Evolutionary conservation across 2,888 invertebrate species (phyloP).

Genomic region (Pyrocoelia pectoralis): DNA sequence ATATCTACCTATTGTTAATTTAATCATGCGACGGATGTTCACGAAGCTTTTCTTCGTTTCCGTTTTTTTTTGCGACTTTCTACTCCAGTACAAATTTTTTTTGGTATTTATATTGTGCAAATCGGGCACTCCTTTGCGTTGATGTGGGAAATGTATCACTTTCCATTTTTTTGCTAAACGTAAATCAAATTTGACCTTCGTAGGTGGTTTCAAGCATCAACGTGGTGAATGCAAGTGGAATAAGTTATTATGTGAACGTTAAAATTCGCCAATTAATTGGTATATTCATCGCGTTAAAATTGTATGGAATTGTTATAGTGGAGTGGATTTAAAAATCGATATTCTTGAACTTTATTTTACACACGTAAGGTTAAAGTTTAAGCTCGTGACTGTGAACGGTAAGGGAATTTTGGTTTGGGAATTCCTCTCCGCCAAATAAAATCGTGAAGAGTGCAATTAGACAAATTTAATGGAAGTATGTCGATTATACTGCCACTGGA

Average conservation of each 20-base stretch:
- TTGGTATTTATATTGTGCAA: neutral
- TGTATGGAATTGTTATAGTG: too few species aligned
- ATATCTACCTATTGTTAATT: neutral
- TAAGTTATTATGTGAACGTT: neutral
- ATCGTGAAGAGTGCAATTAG: too few species aligned
- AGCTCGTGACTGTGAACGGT: constrained; percentile 16
- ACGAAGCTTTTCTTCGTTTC: neutral
- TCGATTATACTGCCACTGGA: too few species aligned
- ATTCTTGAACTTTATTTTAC: constrained; percentile 8
- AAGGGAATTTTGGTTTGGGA: constrained; percentile 13
- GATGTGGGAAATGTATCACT: neutral
- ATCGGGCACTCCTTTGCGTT: neutral
- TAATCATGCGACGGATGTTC: neutral
- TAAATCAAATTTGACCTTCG: constrained; percentile 10
- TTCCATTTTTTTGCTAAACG: neutral
- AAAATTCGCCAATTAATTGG: neutral
- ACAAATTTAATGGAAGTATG: too few species aligned
- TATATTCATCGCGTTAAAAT: too few species aligned
- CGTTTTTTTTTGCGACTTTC: neutral
- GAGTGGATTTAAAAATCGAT: too few species aligned
- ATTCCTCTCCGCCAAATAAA: constrained; percentile 4
- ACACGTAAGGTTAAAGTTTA: constrained; percentile 25
- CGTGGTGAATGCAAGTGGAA: neutral
- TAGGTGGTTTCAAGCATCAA: neutral
- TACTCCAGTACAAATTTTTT: neutral